Evolutionary conservation across 1,140 invertebrate genomes (phyloP).

Genomic region (Triops longicaudatus): DNA sequence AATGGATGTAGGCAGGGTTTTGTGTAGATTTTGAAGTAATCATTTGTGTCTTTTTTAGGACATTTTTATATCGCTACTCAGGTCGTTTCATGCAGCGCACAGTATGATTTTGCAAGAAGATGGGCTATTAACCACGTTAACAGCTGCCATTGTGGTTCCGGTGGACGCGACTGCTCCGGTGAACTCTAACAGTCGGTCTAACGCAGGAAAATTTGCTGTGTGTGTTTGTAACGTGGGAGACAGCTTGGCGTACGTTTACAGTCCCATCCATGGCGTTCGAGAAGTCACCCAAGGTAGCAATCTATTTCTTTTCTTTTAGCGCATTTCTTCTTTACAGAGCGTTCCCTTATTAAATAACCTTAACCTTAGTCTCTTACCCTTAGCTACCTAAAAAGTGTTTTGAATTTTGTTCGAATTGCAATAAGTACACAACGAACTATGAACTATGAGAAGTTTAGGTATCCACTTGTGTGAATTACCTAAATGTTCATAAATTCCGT

Average conservation of each 20-base stretch:
- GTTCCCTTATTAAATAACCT: too few relatives aligned
- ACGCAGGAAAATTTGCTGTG: constrained; percentile 55
- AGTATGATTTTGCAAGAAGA: constrained; percentile 75
- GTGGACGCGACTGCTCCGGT: constrained; percentile 37
- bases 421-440: too few relatives aligned
- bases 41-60: constrained; percentile 45
- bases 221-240: constrained; percentile 89
- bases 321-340: too few relatives aligned
- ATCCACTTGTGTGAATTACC: too few relatives aligned
- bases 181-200: constrained; percentile 37
- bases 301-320: neutral
- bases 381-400: too few relatives aligned
- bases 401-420: too few relatives aligned
- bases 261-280: constrained; percentile 59
- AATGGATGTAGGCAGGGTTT: neutral
- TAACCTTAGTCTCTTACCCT: too few relatives aligned
- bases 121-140: constrained; percentile 77
- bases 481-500: too few relatives aligned
- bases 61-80: constrained; percentile 66
- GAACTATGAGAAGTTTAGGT: too few relatives aligned
- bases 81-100: constrained; percentile 80
- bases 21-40: neutral
- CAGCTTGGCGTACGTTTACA: constrained; percentile 80
- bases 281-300: constrained; percentile 59
- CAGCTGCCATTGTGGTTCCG: constrained; percentile 66